Conservation (phyloP, 92 coral and sea anemone species). For the Epizoanthus fatuus region DNA sequence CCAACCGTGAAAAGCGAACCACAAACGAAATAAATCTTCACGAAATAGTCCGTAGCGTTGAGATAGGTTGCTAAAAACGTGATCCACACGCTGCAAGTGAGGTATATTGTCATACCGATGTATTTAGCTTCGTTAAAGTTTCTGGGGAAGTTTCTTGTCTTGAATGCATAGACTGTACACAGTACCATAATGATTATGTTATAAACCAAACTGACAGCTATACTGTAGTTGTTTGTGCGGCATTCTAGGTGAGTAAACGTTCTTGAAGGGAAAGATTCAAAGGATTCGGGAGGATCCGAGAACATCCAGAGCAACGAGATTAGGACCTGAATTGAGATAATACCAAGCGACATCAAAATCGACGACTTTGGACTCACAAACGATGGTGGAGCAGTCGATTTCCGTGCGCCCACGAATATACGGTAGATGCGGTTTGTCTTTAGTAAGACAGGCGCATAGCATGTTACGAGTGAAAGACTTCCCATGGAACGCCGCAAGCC, state of each 20-base stretch:
- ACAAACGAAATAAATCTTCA: constrained; percentile 53
- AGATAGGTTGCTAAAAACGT: constrained; percentile 55
- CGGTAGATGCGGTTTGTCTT: constrained; percentile 58
- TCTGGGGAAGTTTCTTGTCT: constrained; percentile 64
- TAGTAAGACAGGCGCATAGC: constrained; percentile 58
- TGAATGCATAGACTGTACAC: constrained; percentile 62
- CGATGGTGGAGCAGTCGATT: constrained; percentile 16
- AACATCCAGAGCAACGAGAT: constrained; percentile 41
- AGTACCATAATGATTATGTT: constrained; percentile 55
- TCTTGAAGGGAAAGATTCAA: constrained; percentile 22
- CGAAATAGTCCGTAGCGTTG: constrained; percentile 52
- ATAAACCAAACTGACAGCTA: constrained; percentile 50
- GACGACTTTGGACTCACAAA: constrained; percentile 56
- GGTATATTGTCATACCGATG: constrained; percentile 64
- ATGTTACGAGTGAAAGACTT: constrained; percentile 40
- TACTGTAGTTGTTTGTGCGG: constrained; percentile 20
- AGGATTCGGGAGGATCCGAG: constrained; percentile 48
- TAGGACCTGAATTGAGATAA: constrained; percentile 52
- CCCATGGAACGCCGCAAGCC: constrained; percentile 48
- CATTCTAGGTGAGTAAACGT: constrained; percentile 52
- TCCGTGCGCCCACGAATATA: constrained; percentile 47
- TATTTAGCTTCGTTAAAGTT: constrained; percentile 69
- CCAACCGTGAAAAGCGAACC: constrained; percentile 52
- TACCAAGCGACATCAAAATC: constrained; percentile 50
- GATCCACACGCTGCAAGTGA: constrained; percentile 56